Conservation (phyloP, 1,140 invertebrate species). For the Phortica variegata region DNA sequence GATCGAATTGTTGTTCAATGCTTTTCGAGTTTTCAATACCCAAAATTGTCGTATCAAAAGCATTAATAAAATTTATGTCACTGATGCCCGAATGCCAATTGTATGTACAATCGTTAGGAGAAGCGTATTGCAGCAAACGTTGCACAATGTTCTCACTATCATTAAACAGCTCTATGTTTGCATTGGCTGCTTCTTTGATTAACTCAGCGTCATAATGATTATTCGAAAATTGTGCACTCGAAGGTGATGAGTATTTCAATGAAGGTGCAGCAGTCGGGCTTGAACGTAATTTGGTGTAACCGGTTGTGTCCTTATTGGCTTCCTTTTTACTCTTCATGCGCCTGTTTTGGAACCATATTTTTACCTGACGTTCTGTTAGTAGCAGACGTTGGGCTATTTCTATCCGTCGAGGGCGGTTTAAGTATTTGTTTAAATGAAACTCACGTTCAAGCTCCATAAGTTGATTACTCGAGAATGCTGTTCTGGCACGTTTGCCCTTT, state of each 20-base stretch:
- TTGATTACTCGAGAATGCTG: slow-evolving; percentile 79
- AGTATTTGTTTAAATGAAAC: slow-evolving; percentile 68
- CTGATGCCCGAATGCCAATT: neutral
- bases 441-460: slow-evolving; percentile 64
- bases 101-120: neutral
- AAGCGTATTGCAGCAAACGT: slow-evolving; percentile 27
- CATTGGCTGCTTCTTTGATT: neutral
- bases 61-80: neutral
- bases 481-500: slow-evolving; percentile 60
- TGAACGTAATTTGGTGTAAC: neutral
- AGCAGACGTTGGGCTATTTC: slow-evolving; percentile 72
- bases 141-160: slow-evolving; percentile 35
- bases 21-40: neutral
- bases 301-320: slow-evolving; percentile 11
- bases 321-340: slow-evolving; percentile 46
- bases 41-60: too few species aligned
- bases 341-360: slow-evolving; percentile 75
- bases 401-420: slow-evolving; percentile 76
- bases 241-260: neutral
- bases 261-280: neutral
- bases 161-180: neutral
- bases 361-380: slow-evolving; percentile 82
- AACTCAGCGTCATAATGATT: neutral
- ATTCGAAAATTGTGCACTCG: neutral
- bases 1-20: neutral